Percentiles rank a stretch among this genome's conserved stretches.
Evolutionary conservation across 2,888 invertebrate genomes (phyloP).

Genomic region (Deilephila porcellus): DNA sequence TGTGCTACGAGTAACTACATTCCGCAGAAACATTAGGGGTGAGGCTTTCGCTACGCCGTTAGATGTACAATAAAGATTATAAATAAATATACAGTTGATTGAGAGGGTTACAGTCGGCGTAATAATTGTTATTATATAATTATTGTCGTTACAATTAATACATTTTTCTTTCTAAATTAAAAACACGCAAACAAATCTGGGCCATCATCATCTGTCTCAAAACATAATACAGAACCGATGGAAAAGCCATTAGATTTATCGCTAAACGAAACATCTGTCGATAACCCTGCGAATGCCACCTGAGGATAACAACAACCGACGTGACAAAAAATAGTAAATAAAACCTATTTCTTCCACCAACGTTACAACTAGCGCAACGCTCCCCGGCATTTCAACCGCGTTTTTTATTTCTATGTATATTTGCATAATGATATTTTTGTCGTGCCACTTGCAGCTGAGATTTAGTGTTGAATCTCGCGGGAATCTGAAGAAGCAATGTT

Average conservation of each 20-base stretch:
- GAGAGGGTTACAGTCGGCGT: no score
- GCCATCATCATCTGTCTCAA: not conserved
- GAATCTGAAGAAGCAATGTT: slow-evolving; percentile 20
- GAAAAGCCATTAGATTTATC: not conserved
- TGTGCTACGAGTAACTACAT: no score
- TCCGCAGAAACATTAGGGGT: no score
- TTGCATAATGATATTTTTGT: slow-evolving; percentile 83
- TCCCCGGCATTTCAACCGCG: slow-evolving; percentile 47
- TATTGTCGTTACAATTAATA: no score
- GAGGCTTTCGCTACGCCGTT: no score
- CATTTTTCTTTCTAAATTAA: no score
- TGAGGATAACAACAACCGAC: slow-evolving; percentile 19
- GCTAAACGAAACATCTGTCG: slow-evolving; percentile 4
- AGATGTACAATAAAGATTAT: no score
- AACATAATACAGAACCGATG: not conserved
- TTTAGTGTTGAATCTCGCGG: slow-evolving; percentile 56
- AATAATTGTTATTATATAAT: no score
- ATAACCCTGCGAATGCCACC: slow-evolving; percentile 22
- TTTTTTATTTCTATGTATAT: slow-evolving; percentile 80
- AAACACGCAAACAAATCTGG: not conserved
- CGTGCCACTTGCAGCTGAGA: slow-evolving; percentile 72
- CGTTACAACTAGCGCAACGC: slow-evolving; percentile 36
- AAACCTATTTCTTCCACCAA: slow-evolving; percentile 23
- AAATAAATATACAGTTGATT: no score
- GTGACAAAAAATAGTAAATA: slow-evolving; percentile 23